phyloP scores from a whole-genome alignment of 2,113 vertebrate genomes.

The Hippocampus comes region DNA sequence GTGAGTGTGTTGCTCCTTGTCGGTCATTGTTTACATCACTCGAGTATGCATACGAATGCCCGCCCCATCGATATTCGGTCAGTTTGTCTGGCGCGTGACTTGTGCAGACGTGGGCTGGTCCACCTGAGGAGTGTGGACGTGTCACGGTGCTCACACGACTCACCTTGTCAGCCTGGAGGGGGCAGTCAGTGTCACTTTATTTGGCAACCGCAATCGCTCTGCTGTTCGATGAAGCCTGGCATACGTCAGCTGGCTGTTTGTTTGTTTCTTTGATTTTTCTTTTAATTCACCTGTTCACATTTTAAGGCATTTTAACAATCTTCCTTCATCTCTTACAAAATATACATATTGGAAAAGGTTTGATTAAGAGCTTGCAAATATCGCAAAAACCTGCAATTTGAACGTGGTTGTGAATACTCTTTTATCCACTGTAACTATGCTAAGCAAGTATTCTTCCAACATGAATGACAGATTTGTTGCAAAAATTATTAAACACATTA shows the following conservation, averaged over 20 bases:
- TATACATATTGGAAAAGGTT: too few species aligned
- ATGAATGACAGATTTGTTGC: too few species aligned
- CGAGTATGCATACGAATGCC: too few species aligned
- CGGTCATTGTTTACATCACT: too few species aligned
- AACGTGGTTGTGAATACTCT: too few species aligned
- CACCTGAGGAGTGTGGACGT: conserved; percentile 33
- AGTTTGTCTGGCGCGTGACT: conserved; percentile 8
- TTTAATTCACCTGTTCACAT: neutral
- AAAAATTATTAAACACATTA: too few species aligned
- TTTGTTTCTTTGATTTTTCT: neutral
- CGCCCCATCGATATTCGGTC: neutral
- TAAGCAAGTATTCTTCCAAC: too few species aligned
- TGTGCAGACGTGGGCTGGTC: conserved; percentile 15
- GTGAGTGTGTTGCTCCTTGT: too few species aligned
- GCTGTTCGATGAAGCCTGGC: conserved; percentile 31
- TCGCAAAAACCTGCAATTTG: too few species aligned
- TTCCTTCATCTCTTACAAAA: neutral
- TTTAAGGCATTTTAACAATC: neutral
- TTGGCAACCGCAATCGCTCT: conserved; percentile 34
- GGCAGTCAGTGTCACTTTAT: conserved; percentile 45
- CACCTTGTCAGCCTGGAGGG: conserved; percentile 49
- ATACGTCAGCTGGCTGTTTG: conserved; percentile 1
- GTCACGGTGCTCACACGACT: conserved; percentile 33
- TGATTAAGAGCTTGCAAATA: too few species aligned
- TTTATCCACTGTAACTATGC: too few species aligned